Base-by-base conservation (phyloP, 2,797 vertebrate species). In the Cuniculus paca region DNA sequence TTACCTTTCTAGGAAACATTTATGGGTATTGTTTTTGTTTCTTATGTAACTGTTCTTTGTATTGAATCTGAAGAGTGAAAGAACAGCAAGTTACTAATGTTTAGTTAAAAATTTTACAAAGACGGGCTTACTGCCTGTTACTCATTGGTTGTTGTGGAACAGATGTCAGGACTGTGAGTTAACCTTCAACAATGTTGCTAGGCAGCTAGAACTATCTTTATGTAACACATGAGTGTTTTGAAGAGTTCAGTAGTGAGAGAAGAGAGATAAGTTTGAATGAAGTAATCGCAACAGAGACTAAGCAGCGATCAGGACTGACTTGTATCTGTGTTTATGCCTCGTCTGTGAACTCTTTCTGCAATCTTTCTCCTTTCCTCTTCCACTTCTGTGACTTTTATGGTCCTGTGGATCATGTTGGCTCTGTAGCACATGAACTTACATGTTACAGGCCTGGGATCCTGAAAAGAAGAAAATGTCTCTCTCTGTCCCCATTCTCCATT, bases 1-100 rank as follows among this genome's bases (percentile, higher is more conserved):
- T 87, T 86, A 42, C 63, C 56, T 94, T 95, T 96, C 54, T 17
- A 89, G 84, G 61, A 78, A 45, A 26, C 34, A 22, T 63, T 61
- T 74, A 54, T 60, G 56, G 48, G 52, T 78, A 34, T 79, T 82
- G 56, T 36, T 93, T 91, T 82, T 78, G 91, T 88, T 94, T 48
- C n/a, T 83, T 90, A 24, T 81, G 2, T 63, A 90, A 54, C 48
- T 93, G 17, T 87, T 14, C 20, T 45, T 88, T 60, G 20, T 90
- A 17, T 36, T 81, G 52, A 74, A 50, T 90, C 72, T 88, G 79
- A 54, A 50, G 24, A 81, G 50, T 85, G 72, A 92, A 90, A 81
- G 65, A 90, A 81, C 17, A 10, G 39, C 79, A 16, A 9, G 5
- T 78, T 65, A 48, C n/a, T 60, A 28, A 50, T 87, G 19, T 42